These are phyloP conservation scores for Villa cingulata DNA, from an alignment of 2,888 invertebrate species.

Conservation along the genomic window DNA sequence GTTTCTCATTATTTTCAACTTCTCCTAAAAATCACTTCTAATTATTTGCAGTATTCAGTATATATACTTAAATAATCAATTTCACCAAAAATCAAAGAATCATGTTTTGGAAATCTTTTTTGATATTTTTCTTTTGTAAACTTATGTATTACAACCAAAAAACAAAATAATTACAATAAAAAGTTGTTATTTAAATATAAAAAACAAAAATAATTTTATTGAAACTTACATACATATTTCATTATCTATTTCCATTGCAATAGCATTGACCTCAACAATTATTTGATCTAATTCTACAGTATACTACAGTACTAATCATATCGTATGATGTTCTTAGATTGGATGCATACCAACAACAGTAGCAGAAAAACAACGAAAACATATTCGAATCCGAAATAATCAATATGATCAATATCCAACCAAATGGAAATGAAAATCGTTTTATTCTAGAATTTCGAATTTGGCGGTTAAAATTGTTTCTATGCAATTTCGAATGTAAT, in stretches of 20 bases:
- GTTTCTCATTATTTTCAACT: slow-evolving; percentile 86
- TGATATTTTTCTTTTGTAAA: slow-evolving; percentile 94
- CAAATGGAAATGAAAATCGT: no score
- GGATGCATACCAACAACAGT: no score
- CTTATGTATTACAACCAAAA: slow-evolving; percentile 77
- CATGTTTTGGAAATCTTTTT: slow-evolving; percentile 94
- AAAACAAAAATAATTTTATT: neutral
- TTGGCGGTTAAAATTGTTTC: no score
- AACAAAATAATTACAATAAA: slow-evolving; percentile 24
- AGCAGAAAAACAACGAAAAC: no score
- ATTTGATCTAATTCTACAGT: slow-evolving; percentile 92
- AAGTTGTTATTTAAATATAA: neutral
- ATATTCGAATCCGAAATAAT: no score
- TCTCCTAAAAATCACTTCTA: slow-evolving; percentile 85
- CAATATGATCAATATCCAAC: no score
- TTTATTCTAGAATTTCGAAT: no score
- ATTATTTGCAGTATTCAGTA: slow-evolving; percentile 85
- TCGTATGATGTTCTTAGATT: slow-evolving; percentile 55
- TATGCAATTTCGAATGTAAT: no score
- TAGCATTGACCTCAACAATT: slow-evolving; percentile 93
- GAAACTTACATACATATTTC: slow-evolving; percentile 65
- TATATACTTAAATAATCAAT: slow-evolving; percentile 94
- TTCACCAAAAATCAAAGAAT: slow-evolving; percentile 86
- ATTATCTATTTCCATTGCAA: slow-evolving; percentile 92
- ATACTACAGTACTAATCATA: slow-evolving; percentile 82